Percentiles rank a stretch among this genome's conserved stretches.
Evolutionary conservation across 2,113 vertebrate species (phyloP).

Genomic region (Mobula birostris): DNA sequence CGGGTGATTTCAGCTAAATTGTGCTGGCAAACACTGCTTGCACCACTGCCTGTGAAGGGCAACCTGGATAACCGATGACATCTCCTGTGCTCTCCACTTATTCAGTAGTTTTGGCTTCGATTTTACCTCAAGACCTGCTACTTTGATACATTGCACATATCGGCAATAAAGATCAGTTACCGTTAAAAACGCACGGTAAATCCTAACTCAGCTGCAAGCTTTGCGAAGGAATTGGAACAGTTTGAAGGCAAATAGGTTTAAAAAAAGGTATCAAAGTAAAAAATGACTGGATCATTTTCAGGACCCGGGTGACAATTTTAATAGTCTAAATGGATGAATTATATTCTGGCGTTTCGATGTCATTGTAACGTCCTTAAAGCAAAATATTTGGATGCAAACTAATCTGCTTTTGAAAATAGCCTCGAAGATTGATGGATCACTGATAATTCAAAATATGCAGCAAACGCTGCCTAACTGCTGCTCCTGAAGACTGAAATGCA

Average conservation of each 20-base stretch:
- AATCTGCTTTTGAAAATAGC: not conserved
- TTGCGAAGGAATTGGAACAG: not conserved
- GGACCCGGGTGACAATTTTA: not conserved
- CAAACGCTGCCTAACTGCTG: too few species aligned
- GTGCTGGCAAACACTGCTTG: too few species aligned
- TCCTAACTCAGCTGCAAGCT: not conserved
- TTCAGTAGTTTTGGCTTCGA: too few species aligned
- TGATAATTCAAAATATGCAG: not conserved
- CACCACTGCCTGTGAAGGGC: too few species aligned
- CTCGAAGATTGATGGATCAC: too few species aligned
- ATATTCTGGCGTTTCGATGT: not conserved
- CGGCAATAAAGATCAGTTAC: slow-evolving; percentile 1
- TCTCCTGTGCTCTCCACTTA: too few species aligned
- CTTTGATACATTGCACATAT: not conserved
- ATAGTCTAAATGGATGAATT: not conserved
- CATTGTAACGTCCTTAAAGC: not conserved
- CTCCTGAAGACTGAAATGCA: not conserved
- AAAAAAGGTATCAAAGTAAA: not conserved
- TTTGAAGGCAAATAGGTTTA: not conserved
- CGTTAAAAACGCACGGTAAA: not conserved
- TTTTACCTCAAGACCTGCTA: not conserved
- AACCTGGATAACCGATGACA: too few species aligned
- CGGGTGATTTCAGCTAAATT: too few species aligned
- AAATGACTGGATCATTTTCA: not conserved
- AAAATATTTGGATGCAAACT: slow-evolving; percentile 18